Percentiles rank a stretch among this genome's conserved stretches.
Evolutionary conservation across 2,113 vertebrate genomes (phyloP).

Genomic region (Pseudonaja textilis): DNA sequence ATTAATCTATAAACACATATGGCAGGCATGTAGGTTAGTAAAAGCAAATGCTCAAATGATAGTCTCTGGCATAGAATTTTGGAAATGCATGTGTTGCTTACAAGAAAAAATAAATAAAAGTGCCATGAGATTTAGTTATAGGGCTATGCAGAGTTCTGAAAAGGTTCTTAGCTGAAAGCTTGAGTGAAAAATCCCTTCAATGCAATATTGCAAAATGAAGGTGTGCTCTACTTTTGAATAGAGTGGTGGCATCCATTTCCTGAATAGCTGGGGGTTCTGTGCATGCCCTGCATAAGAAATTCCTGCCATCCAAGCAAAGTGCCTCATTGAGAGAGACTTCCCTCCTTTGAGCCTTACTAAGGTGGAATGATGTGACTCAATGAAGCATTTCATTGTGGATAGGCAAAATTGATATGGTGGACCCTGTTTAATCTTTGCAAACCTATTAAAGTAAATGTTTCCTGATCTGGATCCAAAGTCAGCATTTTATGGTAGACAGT

Average conservation of each 20-base stretch:
- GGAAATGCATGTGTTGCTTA: slow-evolving; percentile 27
- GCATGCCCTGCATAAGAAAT: not conserved
- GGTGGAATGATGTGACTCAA: not conserved
- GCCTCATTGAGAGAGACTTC: not conserved
- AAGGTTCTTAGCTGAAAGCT: not conserved
- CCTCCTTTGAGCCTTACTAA: not conserved
- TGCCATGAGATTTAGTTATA: not conserved
- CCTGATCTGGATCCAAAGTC: not conserved
- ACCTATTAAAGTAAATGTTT: not conserved
- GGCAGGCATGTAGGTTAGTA: slow-evolving; percentile 21
- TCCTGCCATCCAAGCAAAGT: not conserved
- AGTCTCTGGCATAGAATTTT: slow-evolving; percentile 35
- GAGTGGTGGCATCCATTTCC: not conserved
- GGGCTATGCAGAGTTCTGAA: not conserved
- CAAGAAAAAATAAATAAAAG: not conserved
- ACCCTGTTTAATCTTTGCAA: not conserved
- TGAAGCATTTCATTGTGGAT: not conserved
- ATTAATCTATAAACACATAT: slow-evolving; percentile 18
- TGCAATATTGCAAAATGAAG: not conserved
- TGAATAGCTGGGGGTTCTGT: not conserved
- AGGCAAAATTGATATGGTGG: not conserved
- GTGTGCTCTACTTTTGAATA: not conserved
- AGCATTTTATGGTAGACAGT: not conserved
- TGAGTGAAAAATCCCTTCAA: not conserved
- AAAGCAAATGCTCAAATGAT: slow-evolving; percentile 28